Base-by-base conservation (phyloP, 2,888 invertebrate genomes). In the Mythimna loreyi region DNA sequence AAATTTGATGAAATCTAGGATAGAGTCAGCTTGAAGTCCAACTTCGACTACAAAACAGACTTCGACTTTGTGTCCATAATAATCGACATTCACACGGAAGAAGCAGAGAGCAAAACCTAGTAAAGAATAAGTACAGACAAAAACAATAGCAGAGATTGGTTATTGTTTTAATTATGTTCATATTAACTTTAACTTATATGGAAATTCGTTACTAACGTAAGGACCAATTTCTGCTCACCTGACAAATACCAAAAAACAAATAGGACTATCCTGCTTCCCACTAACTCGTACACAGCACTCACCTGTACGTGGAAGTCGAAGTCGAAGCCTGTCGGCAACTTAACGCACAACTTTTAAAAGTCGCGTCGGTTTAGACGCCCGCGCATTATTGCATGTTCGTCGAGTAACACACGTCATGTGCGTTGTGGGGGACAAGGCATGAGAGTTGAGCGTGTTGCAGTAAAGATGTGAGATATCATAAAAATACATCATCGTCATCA, bases 301-400 rank as follows among this genome's bases (percentile, higher is more conserved):
- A 80, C 82, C 79, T 85, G 81, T 80, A n/a, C n/a, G 30, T 53
- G 2, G n/a, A 30, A 25, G 78, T 65, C 58, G 56, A 66, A 75
- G 77, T 85, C 84, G 86, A 82, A 81, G 82, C 83, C 84, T 83
- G 86, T 83, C 84, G 81, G 82, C 86, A 86, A 82, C 84, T 85
- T 86, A 84, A 77, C 82, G 82, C 83, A 80, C 78, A 81, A 86
- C 86, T 88, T 87, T 88, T 82, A 85, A 85, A 87, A 85, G 81
- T 84, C 67, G 73, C 82, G 67, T 74, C 76, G 75, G 74, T 78
- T 82, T 73, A 80, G 72, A 80, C 81, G 75, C 77, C 76, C 67
- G 85, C 84, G 86, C 87, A 83, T 85, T 86, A 85, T 85, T 85
- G 85, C 86, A 77, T 85, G 83, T 82, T 79, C 66, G 65, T 53